Percentiles rank a stretch among this genome's conserved stretches.
phyloP scores from a whole-genome alignment of 1,140 invertebrate genomes.

The Drosophila melanica region DNA sequence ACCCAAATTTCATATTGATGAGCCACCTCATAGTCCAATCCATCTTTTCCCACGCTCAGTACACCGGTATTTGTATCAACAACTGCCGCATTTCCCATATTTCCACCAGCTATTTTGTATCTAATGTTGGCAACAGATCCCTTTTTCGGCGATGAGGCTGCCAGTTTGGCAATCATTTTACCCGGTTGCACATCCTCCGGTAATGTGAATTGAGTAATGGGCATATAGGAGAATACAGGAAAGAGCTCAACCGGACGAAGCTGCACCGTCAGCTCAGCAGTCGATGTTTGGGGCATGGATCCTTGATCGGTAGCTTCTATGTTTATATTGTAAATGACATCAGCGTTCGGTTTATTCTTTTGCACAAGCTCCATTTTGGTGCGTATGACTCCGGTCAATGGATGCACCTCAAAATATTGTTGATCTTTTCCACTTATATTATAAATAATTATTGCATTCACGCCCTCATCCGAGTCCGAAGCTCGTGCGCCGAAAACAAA shows the following conservation, averaged over 20 bases:
- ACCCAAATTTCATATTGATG: constrained; percentile 96
- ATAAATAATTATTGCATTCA: constrained; percentile 92
- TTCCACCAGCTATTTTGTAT: constrained; percentile 96
- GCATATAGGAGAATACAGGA: constrained; percentile 89
- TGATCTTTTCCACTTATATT: constrained; percentile 91
- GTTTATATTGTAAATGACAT: constrained; percentile 88
- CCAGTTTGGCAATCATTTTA: constrained; percentile 89
- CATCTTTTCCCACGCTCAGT: constrained; percentile 89
- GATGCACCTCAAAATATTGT: constrained; percentile 90
- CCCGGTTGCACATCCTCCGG: constrained; percentile 91
- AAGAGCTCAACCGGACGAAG: constrained; percentile 90
- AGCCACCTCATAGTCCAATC: constrained; percentile 94
- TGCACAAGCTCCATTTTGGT: constrained; percentile 85
- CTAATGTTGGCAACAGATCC: constrained; percentile 88
- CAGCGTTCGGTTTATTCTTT: constrained; percentile 56
- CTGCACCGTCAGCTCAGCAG: constrained; percentile 88
- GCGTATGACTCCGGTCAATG: constrained; percentile 92
- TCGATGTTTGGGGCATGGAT: constrained; percentile 86
- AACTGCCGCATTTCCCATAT: constrained; percentile 93
- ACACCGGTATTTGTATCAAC: constrained; percentile 92
- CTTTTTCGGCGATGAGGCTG: constrained; percentile 90
- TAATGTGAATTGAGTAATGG: constrained; percentile 89
- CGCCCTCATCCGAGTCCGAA: constrained; percentile 90
- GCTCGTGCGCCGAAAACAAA: constrained; percentile 96
- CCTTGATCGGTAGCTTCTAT: constrained; percentile 90